A percentile compares a stretch with the other conserved stretches of the same genome.
Evolutionary conservation across 2,113 vertebrate species (phyloP).

Genomic region (Gracilinanus agilis): DNA sequence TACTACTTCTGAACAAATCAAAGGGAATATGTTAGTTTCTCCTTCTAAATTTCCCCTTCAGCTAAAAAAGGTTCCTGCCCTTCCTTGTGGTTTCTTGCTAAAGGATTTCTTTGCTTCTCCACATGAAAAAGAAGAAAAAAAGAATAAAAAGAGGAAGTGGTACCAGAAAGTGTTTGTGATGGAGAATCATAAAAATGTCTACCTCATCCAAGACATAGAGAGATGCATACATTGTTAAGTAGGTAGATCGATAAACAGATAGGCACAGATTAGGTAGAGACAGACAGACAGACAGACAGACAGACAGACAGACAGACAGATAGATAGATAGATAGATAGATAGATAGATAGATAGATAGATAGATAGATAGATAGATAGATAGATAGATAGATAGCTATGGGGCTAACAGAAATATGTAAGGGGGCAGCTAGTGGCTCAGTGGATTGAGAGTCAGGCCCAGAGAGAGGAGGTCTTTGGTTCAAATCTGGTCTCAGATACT

Average conservation of each 20-base stretch:
- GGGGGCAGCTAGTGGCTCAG: no score
- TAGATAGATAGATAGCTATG: no score
- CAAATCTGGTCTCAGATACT: no score
- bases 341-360: no score
- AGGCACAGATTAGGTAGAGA: no score
- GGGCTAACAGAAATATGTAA: not conserved
- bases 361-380: no score
- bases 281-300: no score
- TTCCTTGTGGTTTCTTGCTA: not conserved
- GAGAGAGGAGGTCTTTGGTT: no score
- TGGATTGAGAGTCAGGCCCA: no score
- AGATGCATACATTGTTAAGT: not conserved
- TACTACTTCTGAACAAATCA: slow-evolving; percentile 26
- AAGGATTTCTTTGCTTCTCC: not conserved
- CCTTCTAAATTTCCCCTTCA: not conserved
- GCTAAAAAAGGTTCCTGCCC: not conserved
- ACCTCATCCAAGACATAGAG: not conserved
- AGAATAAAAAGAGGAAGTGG: not conserved
- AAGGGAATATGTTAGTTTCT: slow-evolving; percentile 12
- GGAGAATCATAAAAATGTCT: slow-evolving; percentile 6
- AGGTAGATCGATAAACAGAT: not conserved
- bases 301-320: no score
- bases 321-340: no score
- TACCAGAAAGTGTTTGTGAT: slow-evolving; percentile 5
- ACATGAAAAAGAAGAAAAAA: slow-evolving; percentile 6